phyloP scores from a whole-genome alignment of 1,140 invertebrate species.

The Pissodes strobi region DNA sequence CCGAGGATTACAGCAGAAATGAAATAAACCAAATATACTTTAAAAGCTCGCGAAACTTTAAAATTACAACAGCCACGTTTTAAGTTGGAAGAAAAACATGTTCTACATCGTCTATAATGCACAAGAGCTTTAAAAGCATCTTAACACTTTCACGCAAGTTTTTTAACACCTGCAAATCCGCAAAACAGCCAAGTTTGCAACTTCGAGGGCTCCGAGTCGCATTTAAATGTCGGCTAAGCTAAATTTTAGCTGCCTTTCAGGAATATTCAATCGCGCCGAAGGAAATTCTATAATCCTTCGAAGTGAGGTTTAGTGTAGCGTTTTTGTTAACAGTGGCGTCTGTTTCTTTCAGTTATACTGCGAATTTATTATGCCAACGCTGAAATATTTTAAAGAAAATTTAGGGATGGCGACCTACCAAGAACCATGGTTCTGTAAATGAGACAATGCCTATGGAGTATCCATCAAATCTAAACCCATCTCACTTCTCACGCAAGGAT shows the following conservation, averaged over 20 bases:
- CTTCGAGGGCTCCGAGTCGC: constrained; percentile 10
- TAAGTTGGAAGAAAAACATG: constrained; percentile 7
- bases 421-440: no score
- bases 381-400: no score
- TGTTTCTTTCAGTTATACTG: no score
- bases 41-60: background rate
- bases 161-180: constrained; percentile 21
- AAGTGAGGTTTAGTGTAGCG: background rate
- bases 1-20: no score
- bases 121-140: constrained; percentile 16
- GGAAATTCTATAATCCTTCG: constrained; percentile 20
- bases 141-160: constrained; percentile 27
- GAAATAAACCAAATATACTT: background rate
- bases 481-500: no score
- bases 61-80: constrained; percentile 1
- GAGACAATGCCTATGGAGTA: no score
- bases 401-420: no score
- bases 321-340: constrained; percentile 2
- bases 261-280: constrained; percentile 17
- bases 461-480: no score
- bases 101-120: constrained; percentile 13
- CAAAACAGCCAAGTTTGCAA: constrained; percentile 14
- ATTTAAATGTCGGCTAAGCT: constrained; percentile 27
- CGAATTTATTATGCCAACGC: no score
- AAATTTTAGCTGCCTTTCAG: constrained; percentile 21